A percentile compares a stretch with the other conserved stretches of the same genome.
phyloP scores from a whole-genome alignment of 2,797 vertebrate species.

The Phataginus tricuspis region DNA sequence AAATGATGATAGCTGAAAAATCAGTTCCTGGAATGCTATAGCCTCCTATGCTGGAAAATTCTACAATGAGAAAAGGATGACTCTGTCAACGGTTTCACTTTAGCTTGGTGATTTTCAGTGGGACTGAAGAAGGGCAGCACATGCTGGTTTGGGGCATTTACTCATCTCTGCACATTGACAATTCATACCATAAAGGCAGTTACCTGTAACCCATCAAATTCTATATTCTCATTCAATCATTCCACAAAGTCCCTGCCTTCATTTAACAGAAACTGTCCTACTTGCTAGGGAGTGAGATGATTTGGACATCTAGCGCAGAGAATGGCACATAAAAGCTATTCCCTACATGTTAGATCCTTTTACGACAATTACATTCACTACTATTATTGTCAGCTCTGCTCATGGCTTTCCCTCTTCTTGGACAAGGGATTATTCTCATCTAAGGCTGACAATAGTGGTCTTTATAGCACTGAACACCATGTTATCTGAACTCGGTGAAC shows the following conservation, averaged over 20 bases:
- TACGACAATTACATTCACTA: not conserved
- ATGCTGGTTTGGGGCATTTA: not conserved
- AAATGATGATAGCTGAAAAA: not conserved
- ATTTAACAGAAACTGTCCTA: not conserved
- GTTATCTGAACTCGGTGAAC: not conserved
- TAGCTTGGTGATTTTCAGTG: not conserved
- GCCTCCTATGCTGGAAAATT: not conserved
- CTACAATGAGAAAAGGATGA: not conserved
- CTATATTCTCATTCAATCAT: not conserved
- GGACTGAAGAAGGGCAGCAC: not conserved
- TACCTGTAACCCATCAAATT: not conserved
- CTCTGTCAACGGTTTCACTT: not conserved
- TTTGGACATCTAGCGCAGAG: not conserved
- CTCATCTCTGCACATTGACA: not conserved
- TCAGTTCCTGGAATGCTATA: rapidly evolving
- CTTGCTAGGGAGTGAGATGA: not conserved
- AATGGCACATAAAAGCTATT: not conserved
- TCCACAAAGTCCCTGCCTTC: not conserved
- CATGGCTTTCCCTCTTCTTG: not conserved
- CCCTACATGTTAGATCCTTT: not conserved
- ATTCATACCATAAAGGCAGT: not conserved
- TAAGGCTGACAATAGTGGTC: not conserved
- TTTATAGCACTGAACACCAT: not conserved
- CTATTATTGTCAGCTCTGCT: not conserved
- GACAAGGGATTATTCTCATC: not conserved